Conservation (phyloP, 2,113 vertebrate genomes). For the Antechinus stuartii region DNA sequence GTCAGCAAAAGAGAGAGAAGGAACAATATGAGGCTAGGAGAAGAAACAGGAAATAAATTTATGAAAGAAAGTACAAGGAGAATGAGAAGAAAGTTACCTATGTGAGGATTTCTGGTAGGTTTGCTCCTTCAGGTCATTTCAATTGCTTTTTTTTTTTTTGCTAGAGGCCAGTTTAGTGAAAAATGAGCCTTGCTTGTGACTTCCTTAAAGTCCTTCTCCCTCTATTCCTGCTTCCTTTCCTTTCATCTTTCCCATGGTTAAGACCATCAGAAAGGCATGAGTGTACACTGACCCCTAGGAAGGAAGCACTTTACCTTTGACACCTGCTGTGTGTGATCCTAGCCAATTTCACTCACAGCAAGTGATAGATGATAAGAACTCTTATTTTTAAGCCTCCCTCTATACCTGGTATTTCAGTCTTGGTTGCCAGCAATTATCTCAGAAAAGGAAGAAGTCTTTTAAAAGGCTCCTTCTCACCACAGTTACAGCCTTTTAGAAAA, state of each 20-base stretch:
- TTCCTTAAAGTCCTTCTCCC: not conserved
- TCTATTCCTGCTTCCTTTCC: not conserved
- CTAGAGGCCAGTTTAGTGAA: not conserved
- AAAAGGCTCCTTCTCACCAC: constrained; percentile 36
- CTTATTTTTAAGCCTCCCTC: not conserved
- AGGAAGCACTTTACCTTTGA: constrained; percentile 9
- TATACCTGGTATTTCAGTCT: constrained; percentile 4
- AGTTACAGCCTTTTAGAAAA: constrained; percentile 51
- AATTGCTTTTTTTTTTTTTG: not conserved
- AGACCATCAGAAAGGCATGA: not conserved
- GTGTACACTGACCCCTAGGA: not conserved
- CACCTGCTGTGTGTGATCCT: constrained; percentile 10
- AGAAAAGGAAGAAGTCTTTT: constrained; percentile 27
- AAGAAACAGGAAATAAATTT: not conserved
- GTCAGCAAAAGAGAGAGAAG: not conserved
- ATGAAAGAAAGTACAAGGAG: not conserved
- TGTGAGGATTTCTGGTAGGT: not conserved
- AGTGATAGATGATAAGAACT: constrained; percentile 9
- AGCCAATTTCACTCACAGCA: constrained; percentile 50
- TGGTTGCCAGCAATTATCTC: constrained; percentile 43
- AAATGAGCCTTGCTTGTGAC: not conserved
- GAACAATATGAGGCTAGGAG: not conserved
- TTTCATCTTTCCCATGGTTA: not conserved
- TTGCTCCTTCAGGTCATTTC: not conserved
- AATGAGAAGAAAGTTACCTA: not conserved